phyloP scores from a whole-genome alignment of 92 coral and sea anemone genomes.

The Phenganax marumi region DNA sequence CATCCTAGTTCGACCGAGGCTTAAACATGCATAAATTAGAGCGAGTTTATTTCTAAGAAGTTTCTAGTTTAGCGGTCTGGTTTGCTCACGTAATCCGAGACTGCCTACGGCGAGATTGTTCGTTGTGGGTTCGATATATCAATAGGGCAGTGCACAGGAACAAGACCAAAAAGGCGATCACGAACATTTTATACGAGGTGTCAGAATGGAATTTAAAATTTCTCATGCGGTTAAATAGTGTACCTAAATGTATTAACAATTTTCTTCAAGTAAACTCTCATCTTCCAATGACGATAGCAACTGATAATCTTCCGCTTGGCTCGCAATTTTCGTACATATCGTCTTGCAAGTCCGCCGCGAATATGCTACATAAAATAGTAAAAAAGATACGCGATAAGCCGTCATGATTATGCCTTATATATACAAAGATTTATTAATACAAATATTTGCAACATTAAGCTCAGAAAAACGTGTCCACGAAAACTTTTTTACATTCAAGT shows the following conservation, averaged over 20 bases:
- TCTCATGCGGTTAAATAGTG: not conserved
- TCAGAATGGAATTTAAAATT: not conserved
- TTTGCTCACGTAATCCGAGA: too few species aligned
- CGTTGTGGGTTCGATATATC: too few species aligned
- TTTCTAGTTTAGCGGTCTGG: too few species aligned
- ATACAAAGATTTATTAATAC: not conserved
- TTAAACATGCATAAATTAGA: too few species aligned
- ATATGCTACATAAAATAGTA: slow-evolving; percentile 64
- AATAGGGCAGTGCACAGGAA: too few species aligned
- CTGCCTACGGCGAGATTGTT: too few species aligned
- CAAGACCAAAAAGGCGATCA: too few species aligned
- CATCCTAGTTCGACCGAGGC: too few species aligned
- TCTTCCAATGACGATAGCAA: slow-evolving; percentile 70
- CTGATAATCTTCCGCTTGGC: slow-evolving; percentile 71
- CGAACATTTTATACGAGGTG: not conserved
- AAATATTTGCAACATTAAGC: too few species aligned
- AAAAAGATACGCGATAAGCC: not conserved
- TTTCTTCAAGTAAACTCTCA: slow-evolving; percentile 62
- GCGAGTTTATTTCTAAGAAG: too few species aligned
- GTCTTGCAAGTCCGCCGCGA: slow-evolving; percentile 91
- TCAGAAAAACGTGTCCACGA: too few species aligned
- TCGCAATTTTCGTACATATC: slow-evolving; percentile 67
- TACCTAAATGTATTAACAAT: slow-evolving; percentile 63
- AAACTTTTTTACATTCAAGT: too few species aligned
- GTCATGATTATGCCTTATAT: not conserved